Conservation (phyloP, 2,888 invertebrate genomes). For the Cerastis leucographa region DNA sequence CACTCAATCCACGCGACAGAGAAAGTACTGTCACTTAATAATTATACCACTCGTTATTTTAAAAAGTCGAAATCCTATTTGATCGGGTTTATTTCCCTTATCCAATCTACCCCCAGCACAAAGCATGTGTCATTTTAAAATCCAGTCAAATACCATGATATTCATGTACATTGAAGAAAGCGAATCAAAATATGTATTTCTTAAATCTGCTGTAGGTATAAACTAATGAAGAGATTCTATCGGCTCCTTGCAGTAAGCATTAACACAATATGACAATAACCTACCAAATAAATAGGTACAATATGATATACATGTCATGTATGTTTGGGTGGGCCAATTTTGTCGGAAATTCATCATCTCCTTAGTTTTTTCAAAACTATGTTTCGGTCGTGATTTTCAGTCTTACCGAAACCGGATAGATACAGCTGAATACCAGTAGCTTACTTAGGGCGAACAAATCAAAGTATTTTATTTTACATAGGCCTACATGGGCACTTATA, state of each 20-base stretch:
- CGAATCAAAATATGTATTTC: not conserved
- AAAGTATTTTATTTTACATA: too few species aligned
- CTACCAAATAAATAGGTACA: not conserved
- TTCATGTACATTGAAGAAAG: not conserved
- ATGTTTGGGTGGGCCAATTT: not conserved
- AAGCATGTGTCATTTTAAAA: not conserved
- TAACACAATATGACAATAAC: too few species aligned
- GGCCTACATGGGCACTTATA: too few species aligned
- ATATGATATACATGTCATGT: not conserved
- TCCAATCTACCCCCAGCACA: too few species aligned
- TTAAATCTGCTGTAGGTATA: not conserved
- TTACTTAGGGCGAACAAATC: not conserved
- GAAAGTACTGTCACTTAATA: not conserved
- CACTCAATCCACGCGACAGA: not conserved
- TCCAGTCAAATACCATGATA: not conserved
- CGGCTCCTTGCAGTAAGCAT: too few species aligned
- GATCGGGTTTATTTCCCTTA: too few species aligned
- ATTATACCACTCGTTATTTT: not conserved
- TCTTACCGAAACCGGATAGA: not conserved
- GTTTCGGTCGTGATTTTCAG: not conserved
- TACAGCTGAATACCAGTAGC: not conserved
- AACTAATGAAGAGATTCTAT: too few species aligned
- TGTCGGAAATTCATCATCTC: not conserved
- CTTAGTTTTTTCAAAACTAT: not conserved
- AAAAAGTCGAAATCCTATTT: not conserved